Evolutionary conservation across 2,113 vertebrate genomes (phyloP).

Genomic region (Oreochromis spilurus): DNA sequence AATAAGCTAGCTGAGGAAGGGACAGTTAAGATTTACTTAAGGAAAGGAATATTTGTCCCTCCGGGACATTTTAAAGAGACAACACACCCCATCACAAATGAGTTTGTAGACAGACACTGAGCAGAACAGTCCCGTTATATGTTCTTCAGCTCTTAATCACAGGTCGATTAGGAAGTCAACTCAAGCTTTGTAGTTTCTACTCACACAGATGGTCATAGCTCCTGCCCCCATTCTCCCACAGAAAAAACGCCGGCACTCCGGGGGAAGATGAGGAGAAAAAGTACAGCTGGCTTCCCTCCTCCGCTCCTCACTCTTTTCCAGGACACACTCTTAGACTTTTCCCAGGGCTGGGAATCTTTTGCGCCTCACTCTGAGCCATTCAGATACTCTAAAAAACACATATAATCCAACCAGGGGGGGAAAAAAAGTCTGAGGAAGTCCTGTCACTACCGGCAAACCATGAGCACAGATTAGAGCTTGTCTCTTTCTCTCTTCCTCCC

Average conservation of each 20-base stretch:
- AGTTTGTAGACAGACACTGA: not conserved
- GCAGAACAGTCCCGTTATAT: not conserved
- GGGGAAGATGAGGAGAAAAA: slow-evolving; percentile 46
- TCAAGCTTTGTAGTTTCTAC: slow-evolving; percentile 64
- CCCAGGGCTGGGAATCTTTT: slow-evolving; percentile 2
- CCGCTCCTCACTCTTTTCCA: slow-evolving; percentile 38
- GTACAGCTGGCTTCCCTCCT: slow-evolving; percentile 20
- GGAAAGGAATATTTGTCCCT: not conserved
- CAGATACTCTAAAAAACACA: not conserved
- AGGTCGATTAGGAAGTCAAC: slow-evolving; percentile 8
- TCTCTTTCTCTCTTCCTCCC: slow-evolving; percentile 49
- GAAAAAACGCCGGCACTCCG: slow-evolving; percentile 34
- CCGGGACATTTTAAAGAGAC: not conserved
- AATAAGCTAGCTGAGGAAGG: not conserved
- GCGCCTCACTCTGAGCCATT: slow-evolving; percentile 3
- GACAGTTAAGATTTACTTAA: not conserved
- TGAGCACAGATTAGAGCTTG: slow-evolving; percentile 46
- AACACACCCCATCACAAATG: not conserved
- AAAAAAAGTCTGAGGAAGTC: not conserved
- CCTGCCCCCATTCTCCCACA: slow-evolving; percentile 84
- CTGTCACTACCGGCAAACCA: slow-evolving; percentile 27
- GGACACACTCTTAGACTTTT: slow-evolving; percentile 21
- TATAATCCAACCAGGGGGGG: not conserved
- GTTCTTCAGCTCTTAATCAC: slow-evolving; percentile 24
- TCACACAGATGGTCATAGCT: slow-evolving; percentile 87